phyloP scores from a whole-genome alignment of 2,888 invertebrate species.

The Parelbella ahira region DNA sequence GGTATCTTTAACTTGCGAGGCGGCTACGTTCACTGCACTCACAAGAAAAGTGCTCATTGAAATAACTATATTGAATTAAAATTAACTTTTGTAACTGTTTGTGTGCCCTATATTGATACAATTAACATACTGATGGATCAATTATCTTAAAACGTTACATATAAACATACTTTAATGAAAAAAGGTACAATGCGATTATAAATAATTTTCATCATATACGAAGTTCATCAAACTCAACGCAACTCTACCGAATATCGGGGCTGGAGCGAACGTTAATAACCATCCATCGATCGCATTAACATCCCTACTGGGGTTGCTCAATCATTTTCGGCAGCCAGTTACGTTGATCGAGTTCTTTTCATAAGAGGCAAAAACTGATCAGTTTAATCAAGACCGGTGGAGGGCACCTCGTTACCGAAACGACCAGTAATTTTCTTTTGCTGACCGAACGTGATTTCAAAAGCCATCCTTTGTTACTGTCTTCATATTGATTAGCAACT shows the following conservation, averaged over 20 bases:
- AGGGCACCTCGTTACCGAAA: constrained; percentile 68
- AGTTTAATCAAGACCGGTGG: constrained; percentile 66
- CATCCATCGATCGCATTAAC: constrained; percentile 26
- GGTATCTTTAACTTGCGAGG: too few species aligned
- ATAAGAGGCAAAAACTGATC: constrained; percentile 70
- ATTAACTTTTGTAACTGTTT: too few species aligned
- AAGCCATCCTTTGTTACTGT: constrained; percentile 44
- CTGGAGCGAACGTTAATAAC: constrained; percentile 18
- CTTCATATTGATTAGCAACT: constrained; percentile 40
- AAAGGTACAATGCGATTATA: too few species aligned
- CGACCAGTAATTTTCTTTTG: constrained; percentile 69
- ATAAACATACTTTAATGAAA: too few species aligned
- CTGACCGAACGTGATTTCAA: constrained; percentile 67
- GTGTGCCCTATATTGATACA: too few species aligned
- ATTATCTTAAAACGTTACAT: too few species aligned
- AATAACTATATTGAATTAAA: too few species aligned
- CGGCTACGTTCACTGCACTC: too few species aligned
- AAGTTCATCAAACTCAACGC: constrained; percentile 8
- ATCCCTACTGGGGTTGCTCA: constrained; percentile 32
- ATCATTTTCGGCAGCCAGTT: constrained; percentile 48
- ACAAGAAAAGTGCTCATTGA: too few species aligned
- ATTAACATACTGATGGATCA: too few species aligned
- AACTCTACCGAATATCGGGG: constrained; percentile 9
- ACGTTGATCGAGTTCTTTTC: constrained; percentile 62
- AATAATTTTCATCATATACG: not conserved